These are phyloP conservation scores for fruit fly (Drosophila melanogaster) DNA, from an alignment of 1,140 invertebrate genomes.

Conservation along the genomic window Release_6_plus_ISO1_MT NT_033777.3:17671001-17671500, in stretches of 20 bases:
- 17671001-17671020: background rate
- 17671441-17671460: conserved; percentile 60
- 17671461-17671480: conserved; percentile 5
- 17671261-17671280: conserved; percentile 11
- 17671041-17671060: background rate
- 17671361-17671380: conserved; percentile 58
- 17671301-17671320: conserved; percentile 12
- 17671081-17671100: too few relatives aligned
- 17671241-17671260: background rate
- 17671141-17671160: too few relatives aligned
- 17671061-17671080: too few relatives aligned
- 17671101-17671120: too few relatives aligned
- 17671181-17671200: too few relatives aligned
- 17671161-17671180: too few relatives aligned
- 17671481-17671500: background rate
- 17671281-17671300: conserved; percentile 35
- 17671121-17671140: too few relatives aligned
- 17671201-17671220: background rate
- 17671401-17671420: conserved; percentile 65
- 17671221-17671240: background rate
- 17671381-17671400: conserved; percentile 69
- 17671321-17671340: conserved; percentile 20
- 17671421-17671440: conserved; percentile 77
- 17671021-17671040: background rate
- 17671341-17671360: conserved; percentile 2